phyloP scores from a whole-genome alignment of 2,113 vertebrate genomes.

The Machaerirhynchus nigripectus region DNA sequence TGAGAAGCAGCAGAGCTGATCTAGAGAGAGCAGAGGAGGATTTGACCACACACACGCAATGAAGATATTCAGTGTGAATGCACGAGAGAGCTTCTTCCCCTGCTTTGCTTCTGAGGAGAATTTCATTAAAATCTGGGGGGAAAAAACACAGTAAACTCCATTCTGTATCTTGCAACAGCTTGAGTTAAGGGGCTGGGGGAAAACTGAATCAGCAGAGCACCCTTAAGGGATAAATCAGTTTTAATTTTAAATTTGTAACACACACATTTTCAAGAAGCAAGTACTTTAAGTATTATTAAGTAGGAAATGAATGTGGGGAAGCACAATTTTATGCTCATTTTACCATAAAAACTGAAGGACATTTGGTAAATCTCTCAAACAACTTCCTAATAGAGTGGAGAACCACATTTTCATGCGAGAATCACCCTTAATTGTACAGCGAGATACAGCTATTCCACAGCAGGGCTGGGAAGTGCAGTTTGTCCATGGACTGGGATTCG shows the following conservation, averaged over 20 bases:
- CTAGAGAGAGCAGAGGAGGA: not conserved
- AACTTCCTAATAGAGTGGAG: not conserved
- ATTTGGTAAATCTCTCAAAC: not conserved
- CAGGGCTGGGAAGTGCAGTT: not conserved
- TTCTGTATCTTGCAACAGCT: not conserved
- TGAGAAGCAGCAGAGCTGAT: not conserved
- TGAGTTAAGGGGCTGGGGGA: not conserved
- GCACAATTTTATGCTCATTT: constrained; percentile 29
- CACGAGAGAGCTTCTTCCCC: rapidly evolving
- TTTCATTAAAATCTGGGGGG: not conserved
- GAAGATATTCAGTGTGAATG: not conserved
- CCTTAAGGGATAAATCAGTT: not conserved
- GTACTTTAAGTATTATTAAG: not conserved
- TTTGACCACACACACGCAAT: not conserved
- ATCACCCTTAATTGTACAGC: not conserved
- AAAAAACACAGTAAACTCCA: not conserved
- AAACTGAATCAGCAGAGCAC: not conserved
- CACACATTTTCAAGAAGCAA: not conserved
- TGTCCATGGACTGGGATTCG: not conserved
- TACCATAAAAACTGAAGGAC: not conserved
- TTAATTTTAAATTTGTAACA: constrained; percentile 4
- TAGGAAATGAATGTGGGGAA: not conserved
- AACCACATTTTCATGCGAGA: not conserved
- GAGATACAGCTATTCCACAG: not conserved
- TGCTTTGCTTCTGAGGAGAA: not conserved